Evolutionary conservation across 2,888 invertebrate genomes (phyloP), one percentile per base, ranked within the genome.

Genomic region (Eristalis arbustorum): DNA sequence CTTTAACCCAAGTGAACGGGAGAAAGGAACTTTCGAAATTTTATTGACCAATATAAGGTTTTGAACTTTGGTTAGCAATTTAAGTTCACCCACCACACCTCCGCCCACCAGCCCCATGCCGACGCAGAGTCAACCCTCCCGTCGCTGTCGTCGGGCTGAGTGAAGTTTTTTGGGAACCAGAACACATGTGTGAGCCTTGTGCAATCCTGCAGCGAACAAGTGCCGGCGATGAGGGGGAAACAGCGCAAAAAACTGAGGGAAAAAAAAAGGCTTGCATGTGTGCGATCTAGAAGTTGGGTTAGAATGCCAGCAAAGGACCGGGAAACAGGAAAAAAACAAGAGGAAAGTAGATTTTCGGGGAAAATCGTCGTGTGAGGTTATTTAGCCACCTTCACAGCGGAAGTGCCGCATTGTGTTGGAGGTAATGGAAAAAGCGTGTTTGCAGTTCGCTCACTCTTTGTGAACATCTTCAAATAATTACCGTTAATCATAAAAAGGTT

Each of bases 1-100:
- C 75, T 83, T 79, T 83, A 83, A 72, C 82, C 83, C 66, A 75
- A 73, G 66, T 42, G 74, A 72, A 74, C 75, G 56, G 71, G 66
- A 77, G 77, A 79, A 63, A 82, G 87, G 83, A 81, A 72, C 75
- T 87, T 75, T 72, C 37, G 74, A 87, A 87, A 83, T 87, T 87
- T 83, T 87, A 87, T 87, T 83, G 87, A 87, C 87, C 83, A 87
- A 83, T 83, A 79, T 87, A 87, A 87, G 87, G 87, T 83, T 87
- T 87, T 87, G 87, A 87, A 87, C 87, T 83, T 82, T 87, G 87
- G 83, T 83, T 83, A 68, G 82, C 82, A 87, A 83, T 83, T 87
- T 83, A 18, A 66, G 69, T 66, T 31, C 11, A 68, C 18, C 22
- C 69, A n/a, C 6, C 42, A 11, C 34, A 34, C 22, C 69, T 66